A percentile compares a stretch with the other conserved stretches of the same genome.
Conservation (phyloP, 1,140 invertebrate genomes). For the Galleria mellonella region DNA sequence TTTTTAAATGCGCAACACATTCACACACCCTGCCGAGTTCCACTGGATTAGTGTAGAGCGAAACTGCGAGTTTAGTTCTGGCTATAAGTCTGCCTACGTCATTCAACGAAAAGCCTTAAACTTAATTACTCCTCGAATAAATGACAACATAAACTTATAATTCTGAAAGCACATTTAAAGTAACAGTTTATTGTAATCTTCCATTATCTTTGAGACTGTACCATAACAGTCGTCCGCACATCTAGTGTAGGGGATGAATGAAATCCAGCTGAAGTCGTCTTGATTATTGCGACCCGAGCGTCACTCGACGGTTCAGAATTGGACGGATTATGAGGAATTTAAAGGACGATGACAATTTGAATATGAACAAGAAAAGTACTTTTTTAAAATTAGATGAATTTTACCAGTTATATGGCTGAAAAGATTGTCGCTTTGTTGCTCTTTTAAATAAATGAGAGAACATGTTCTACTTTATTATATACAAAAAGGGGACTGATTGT, state of each 20-base stretch:
- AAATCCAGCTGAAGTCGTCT: constrained; percentile 66
- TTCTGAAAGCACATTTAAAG: constrained; percentile 11
- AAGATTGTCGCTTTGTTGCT: constrained; percentile 16
- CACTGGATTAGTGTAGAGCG: constrained; percentile 42
- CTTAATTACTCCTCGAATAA: constrained; percentile 14
- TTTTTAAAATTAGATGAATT: constrained; percentile 54
- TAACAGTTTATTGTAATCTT: constrained; percentile 26
- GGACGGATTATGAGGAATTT: constrained; percentile 72
- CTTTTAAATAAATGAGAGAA: constrained; percentile 14
- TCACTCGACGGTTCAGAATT: constrained; percentile 62
- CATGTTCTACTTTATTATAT: constrained; percentile 13
- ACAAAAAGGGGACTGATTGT: constrained; percentile 20
- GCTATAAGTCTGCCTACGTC: constrained; percentile 7
- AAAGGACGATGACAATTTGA: constrained; percentile 68
- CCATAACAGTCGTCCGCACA: constrained; percentile 27
- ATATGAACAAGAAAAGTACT: constrained; percentile 56
- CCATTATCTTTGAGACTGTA: constrained; percentile 34
- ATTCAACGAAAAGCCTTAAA: constrained; percentile 23
- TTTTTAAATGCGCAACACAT: constrained; percentile 69
- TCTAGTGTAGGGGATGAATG: constrained; percentile 38
- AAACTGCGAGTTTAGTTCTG: constrained; percentile 30
- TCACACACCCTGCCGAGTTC: constrained; percentile 52
- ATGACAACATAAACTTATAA: constrained; percentile 5
- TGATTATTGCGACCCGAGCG: constrained; percentile 63
- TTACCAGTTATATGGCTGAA: constrained; percentile 23